Evolutionary conservation across 2,888 invertebrate species (phyloP), one percentile per base, ranked within the genome.

Genomic region (Lysandra coridon): DNA sequence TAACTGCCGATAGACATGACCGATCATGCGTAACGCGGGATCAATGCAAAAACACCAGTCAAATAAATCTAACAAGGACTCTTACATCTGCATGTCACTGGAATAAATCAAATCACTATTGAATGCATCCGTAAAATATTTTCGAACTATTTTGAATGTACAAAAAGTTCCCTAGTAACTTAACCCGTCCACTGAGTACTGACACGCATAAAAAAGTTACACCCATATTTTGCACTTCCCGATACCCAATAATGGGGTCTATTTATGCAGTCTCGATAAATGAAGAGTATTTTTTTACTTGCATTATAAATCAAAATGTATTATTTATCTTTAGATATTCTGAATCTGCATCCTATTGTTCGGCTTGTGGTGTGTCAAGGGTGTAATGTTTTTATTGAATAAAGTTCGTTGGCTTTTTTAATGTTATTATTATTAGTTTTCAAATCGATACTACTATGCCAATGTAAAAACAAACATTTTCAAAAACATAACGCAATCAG

Each of bases 161-260:
- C 85, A 91, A 91, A 91, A 92, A 89, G 85, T 84, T 89, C 91
- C 91, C 92, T 87, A 87, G 88, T 86, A 91, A 92, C 89, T 90
- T 91, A 94, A 93, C 93, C 93, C 94, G 93, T 92, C 90, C 92
- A 88, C 89, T 10, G 44, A 44, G 44, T 44, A 10, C 44, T 92
- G 92, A 91, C 93, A 93, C 91, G 92, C 88, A 93, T 93, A 93
- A 93, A 93, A 93, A 94, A 90, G 93, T 90, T 92, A 93, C 94
- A 94, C 94, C 94, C 94, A 94, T 94, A 94, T 94, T 94, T 94
- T 94, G 94, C 94, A 93, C 93, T 93, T 94, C 92, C 90, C 90
- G 89, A 92, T 90, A 89, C 88, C 89, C 89, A 92, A 94, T 94
- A 94, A 94, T 93, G 90, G 94, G 91, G 92, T 92, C 89, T 94